Evolutionary conservation across 2,888 invertebrate species (phyloP), one percentile per base, ranked within the genome.

Genomic region (Pristionchus mayeri): DNA sequence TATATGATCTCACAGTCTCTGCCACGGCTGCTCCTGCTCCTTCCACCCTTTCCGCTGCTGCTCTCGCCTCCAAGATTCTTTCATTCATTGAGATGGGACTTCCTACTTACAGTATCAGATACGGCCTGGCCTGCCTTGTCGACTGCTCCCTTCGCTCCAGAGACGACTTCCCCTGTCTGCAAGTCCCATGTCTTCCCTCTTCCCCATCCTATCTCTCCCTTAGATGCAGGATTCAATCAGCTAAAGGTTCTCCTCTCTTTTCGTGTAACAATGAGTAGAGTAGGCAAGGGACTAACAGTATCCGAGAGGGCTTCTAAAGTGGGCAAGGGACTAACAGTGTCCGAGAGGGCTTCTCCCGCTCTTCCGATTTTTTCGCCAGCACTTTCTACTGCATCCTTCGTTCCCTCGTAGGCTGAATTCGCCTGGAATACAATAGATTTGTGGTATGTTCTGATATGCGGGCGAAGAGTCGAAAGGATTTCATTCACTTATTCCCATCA

Each of bases 381-480:
- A 37, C 40, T 78, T 4, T 50, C 50, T 1, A 78, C 48, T 9
- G 76, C 50, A 50, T 48, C 27, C 76, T 78, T 78, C 30, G 76
- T 78, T 78, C 76, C 76, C 40, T 78, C 50, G 50, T 78, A 78
- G 76, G 76, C 76, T 30, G 76, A 48, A 30, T 40, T 30, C 1
- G 76, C 76, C 75, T 75, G 48, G 48, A 75, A 75, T 44, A 44
- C 30, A 21, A 63, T 63, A 27, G 60, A 34, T 30, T 63, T 63
- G 16, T 63, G 13, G 44, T 44, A 6, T 44, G 7, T 6, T 9
- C 44, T 9, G 44, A 44, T 44, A 44, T 44, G 7, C 44, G 44
- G 44, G 44, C 63, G 16, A n/a, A n/a, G n/a, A n/a, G n/a, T n/a
- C n/a, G n/a, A n/a, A n/a, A n/a, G n/a, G n/a, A n/a, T n/a, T n/a